phyloP scores from a whole-genome alignment of 2,888 invertebrate species.

The Ischnura elegans region DNA sequence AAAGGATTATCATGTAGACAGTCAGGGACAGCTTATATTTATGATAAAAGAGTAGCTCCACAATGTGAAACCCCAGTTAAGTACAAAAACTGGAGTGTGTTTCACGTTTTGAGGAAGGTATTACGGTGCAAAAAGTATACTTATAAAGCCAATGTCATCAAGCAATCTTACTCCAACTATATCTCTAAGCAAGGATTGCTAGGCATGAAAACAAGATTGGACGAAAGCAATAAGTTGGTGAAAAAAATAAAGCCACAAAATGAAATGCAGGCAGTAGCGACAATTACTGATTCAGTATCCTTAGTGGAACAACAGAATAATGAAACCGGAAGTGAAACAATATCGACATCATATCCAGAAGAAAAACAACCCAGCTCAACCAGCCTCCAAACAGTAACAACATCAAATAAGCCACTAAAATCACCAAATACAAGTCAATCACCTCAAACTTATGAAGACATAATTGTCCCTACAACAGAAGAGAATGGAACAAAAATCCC shows the following conservation, averaged over 20 bases:
- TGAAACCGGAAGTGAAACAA: background rate
- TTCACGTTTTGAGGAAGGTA: slow-evolving; percentile 82
- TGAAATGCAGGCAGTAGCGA: background rate
- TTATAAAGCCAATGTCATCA: slow-evolving; percentile 43
- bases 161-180: background rate
- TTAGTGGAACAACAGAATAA: background rate
- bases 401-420: background rate
- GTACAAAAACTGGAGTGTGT: slow-evolving; percentile 82
- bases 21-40: slow-evolving; percentile 76
- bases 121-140: slow-evolving; percentile 71
- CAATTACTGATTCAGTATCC: background rate
- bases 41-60: slow-evolving; percentile 82
- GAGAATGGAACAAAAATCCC: background rate
- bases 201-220: background rate
- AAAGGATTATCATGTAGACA: slow-evolving; percentile 75
- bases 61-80: slow-evolving; percentile 81
- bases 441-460: background rate
- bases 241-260: background rate
- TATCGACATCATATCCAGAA: background rate
- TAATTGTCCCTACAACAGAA: background rate
- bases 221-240: background rate
- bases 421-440: background rate
- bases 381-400: background rate
- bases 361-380: background rate
- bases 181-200: background rate